Conservation (phyloP, 2,113 vertebrate species). For the Alouatta palliata region DNA sequence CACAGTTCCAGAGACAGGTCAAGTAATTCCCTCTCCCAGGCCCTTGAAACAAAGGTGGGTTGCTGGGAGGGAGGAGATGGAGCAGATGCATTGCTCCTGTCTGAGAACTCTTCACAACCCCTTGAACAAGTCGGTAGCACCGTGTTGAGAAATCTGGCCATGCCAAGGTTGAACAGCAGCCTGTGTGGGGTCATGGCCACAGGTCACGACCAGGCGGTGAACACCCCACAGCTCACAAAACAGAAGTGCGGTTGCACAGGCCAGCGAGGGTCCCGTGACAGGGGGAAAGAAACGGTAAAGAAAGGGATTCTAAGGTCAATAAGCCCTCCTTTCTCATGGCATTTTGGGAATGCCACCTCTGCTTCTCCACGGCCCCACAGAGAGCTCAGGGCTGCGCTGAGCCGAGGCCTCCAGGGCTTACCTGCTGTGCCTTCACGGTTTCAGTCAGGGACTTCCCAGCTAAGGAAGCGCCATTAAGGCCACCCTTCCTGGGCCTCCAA, state of each 20-base stretch:
- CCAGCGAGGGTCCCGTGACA: not conserved
- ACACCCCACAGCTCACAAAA: not conserved
- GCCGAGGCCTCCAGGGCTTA: not conserved
- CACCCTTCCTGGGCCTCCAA: not conserved
- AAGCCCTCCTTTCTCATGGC: not conserved
- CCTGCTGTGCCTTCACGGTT: not conserved
- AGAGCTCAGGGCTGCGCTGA: not conserved
- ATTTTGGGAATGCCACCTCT: not conserved
- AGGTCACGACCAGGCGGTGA: not conserved
- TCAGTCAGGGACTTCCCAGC: not conserved
- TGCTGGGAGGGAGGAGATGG: not conserved
- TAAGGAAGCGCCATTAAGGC: not conserved
- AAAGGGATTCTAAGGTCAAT: not conserved
- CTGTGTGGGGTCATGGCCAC: not conserved
- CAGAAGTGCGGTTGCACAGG: not conserved
- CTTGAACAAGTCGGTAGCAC: not conserved
- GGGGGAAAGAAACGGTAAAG: too few relatives aligned
- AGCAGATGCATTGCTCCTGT: not conserved
- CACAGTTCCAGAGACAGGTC: not conserved
- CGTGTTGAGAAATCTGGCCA: too few relatives aligned
- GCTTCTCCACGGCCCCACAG: accelerated
- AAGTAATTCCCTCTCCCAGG: not conserved
- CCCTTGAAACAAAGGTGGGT: not conserved
- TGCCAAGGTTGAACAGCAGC: not conserved
- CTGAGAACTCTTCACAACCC: not conserved